Conservation (phyloP, 2,797 vertebrate genomes). For the Glyptemys insculpta region DNA sequence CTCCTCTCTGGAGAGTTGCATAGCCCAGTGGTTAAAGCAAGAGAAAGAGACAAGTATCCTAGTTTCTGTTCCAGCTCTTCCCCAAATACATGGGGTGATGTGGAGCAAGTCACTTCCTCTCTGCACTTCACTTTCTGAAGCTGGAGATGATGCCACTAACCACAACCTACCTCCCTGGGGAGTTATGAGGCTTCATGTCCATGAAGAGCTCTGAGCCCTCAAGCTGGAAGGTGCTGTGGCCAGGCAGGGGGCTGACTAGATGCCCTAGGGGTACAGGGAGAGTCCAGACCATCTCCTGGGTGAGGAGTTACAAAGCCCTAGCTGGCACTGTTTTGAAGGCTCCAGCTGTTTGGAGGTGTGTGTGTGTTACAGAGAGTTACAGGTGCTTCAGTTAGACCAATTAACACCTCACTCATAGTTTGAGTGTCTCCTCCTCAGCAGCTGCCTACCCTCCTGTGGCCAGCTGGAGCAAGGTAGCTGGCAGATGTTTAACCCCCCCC, state of each 20-base stretch:
- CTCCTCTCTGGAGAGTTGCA: background rate
- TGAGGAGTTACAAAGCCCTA: rapidly evolving
- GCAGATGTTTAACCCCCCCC: background rate
- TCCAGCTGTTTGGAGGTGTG: background rate
- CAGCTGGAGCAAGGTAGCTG: background rate
- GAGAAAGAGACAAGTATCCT: background rate
- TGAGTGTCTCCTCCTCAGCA: background rate
- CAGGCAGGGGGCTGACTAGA: background rate
- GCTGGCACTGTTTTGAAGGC: background rate
- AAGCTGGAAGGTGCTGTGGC: background rate
- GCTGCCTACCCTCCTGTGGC: background rate
- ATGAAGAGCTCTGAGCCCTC: background rate
- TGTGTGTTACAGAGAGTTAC: background rate
- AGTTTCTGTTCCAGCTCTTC: background rate
- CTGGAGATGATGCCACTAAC: background rate
- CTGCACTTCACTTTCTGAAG: background rate
- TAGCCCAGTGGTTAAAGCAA: background rate
- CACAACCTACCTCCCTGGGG: background rate
- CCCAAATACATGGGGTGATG: background rate
- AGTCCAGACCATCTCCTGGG: background rate
- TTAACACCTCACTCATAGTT: background rate
- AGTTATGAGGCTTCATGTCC: background rate
- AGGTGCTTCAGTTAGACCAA: background rate
- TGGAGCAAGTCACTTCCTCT: background rate
- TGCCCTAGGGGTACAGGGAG: too few species aligned